Percentiles rank a stretch among this genome's conserved stretches.
Conservation (phyloP, 2,797 vertebrate genomes). For the Leucoraja ocellata region DNA sequence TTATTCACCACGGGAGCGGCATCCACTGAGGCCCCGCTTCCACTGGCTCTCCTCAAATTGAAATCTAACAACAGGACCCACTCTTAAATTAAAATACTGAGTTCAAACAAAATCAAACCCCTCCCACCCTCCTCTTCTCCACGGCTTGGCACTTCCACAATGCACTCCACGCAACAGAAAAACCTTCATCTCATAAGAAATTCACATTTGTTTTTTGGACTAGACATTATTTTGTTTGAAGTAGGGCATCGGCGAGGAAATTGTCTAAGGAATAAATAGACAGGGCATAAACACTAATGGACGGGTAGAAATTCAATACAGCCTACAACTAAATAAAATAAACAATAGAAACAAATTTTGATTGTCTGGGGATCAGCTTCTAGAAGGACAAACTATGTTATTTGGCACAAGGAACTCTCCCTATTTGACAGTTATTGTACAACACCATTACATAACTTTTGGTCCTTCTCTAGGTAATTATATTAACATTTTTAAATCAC, state of each 20-base stretch:
- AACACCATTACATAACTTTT: constrained; percentile 75
- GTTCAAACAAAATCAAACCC: neutral
- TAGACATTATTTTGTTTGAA: constrained; percentile 5
- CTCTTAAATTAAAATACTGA: constrained; percentile 31
- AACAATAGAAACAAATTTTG: constrained; percentile 62
- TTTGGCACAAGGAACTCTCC: constrained; percentile 77
- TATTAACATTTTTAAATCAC: constrained; percentile 80
- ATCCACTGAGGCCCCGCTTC: neutral
- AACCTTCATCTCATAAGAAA: neutral
- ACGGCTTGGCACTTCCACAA: constrained; percentile 31
- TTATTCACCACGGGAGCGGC: neutral
- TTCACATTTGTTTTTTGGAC: constrained; percentile 27
- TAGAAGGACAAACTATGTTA: constrained; percentile 57
- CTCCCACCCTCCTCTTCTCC: neutral
- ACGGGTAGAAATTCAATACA: constrained; percentile 28
- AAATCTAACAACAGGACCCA: constrained; percentile 19
- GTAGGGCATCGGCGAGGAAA: neutral
- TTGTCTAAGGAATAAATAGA: constrained; percentile 31
- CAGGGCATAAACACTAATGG: constrained; percentile 24
- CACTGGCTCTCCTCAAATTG: neutral
- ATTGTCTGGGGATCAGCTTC: constrained; percentile 70
- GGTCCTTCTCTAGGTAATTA: constrained; percentile 91
- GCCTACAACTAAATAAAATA: constrained; percentile 55
- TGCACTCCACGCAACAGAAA: neutral
- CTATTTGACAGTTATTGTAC: constrained; percentile 72